Evolutionary conservation across 2,888 invertebrate genomes (phyloP), one percentile per base, ranked within the genome.

Genomic region (Pantelozetes paolii): DNA sequence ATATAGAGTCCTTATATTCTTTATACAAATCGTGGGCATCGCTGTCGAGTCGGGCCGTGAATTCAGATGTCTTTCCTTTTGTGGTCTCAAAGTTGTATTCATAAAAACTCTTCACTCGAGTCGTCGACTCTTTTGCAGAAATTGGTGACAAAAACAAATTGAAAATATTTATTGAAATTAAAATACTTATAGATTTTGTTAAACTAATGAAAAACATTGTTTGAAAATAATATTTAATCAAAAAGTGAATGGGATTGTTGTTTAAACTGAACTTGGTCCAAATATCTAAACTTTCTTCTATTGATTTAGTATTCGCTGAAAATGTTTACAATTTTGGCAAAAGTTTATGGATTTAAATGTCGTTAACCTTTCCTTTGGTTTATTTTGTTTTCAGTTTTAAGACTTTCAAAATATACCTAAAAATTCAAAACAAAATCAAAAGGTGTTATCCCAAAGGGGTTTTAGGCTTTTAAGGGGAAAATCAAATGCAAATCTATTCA

Each of bases 1-100:
- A 57, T 23, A 74, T 42, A 3, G 74, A 71, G 30, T 71, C 40
- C 32, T 50, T 50, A 15, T 50, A 71, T 57, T 71, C 71, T n/a
- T 71, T 71, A 23, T 50, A 71, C 11, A 71, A 54, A 26, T 71
- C 30, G 9, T 32, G 15, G 1, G 62, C 62, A 20, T 62, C 62
- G 8, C 28, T 13, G 28, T 57, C 57, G 15, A 11, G 2, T 1
- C 57, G 57, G 15, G 26, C n/a, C 28, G 57, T 57, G 13, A 57
- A 57, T 11, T 57, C 57, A 20, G 48, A 48, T 20, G 20, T 18
- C 20, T 48, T 48, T 20, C 20, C 5, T 2, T 48, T 9, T 48
- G 48, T 48, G 1, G 48, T n/a, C 20, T 48, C 2, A n/a, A 48
- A 48, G 20, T 48, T 20, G 20, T 48, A 48, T 48, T 48, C 48